A percentile compares a stretch with the other conserved stretches of the same genome.
phyloP scores from a whole-genome alignment of 2,888 invertebrate species.

The Cremastobaeus sp. region DNA sequence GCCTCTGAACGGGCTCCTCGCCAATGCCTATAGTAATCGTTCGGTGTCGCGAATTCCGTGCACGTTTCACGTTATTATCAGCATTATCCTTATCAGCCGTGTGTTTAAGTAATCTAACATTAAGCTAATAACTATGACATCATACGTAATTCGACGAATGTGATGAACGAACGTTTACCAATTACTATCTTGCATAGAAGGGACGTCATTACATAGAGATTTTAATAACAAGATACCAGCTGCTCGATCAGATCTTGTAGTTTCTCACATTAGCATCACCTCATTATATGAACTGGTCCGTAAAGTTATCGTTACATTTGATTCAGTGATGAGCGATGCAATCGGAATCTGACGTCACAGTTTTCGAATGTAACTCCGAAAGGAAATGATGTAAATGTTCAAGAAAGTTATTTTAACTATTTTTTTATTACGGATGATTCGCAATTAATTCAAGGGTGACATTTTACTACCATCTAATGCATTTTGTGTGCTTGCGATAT shows the following conservation, averaged over 20 bases:
- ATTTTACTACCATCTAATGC: too few species aligned
- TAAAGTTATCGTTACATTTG: too few species aligned
- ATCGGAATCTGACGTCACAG: too few species aligned
- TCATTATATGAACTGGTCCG: too few species aligned
- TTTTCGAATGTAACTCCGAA: too few species aligned
- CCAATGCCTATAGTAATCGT: slow-evolving; percentile 34
- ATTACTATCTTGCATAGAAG: slow-evolving; percentile 3
- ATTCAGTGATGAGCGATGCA: too few species aligned
- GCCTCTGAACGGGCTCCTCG: slow-evolving; percentile 46
- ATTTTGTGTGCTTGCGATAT: too few species aligned
- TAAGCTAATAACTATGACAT: slow-evolving; percentile 36
- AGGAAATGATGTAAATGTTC: too few species aligned
- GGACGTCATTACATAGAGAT: slow-evolving; percentile 1
- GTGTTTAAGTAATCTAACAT: slow-evolving; percentile 35
- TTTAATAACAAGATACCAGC: not conserved
- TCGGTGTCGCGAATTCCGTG: slow-evolving; percentile 30
- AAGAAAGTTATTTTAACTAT: too few species aligned
- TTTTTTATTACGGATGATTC: too few species aligned
- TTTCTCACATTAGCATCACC: slow-evolving; percentile 1
- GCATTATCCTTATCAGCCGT: slow-evolving; percentile 47
- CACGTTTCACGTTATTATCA: slow-evolving; percentile 53
- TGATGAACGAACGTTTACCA: slow-evolving; percentile 18
- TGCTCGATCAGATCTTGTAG: not conserved
- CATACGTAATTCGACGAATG: slow-evolving; percentile 20
- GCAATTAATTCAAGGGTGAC: too few species aligned